Conservation (phyloP, 2,797 vertebrate species). For the Manis javanica region DNA sequence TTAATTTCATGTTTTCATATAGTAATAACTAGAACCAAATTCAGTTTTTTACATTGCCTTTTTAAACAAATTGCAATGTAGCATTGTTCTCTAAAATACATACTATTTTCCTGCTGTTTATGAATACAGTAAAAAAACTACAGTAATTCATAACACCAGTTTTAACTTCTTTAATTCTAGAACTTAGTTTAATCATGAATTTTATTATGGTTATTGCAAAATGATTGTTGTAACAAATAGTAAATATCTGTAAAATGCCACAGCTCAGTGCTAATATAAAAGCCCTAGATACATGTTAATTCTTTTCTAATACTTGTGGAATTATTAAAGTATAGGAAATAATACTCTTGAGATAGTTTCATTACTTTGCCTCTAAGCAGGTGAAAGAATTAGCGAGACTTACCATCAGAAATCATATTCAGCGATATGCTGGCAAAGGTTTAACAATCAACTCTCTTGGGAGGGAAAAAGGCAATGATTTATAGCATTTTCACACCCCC, state of each 20-base stretch:
- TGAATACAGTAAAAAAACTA: background rate
- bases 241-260: background rate
- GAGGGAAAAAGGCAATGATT: background rate
- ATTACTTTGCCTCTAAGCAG: background rate
- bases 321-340: background rate
- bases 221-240: background rate
- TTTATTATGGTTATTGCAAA: background rate
- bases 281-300: background rate
- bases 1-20: background rate
- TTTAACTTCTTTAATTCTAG: constrained; percentile 12
- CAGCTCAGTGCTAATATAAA: background rate
- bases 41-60: background rate
- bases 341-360: background rate
- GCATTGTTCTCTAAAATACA: background rate
- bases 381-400: background rate
- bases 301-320: background rate
- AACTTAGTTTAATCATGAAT: background rate
- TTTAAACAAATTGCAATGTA: constrained; percentile 8
- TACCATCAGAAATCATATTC: background rate
- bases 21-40: background rate
- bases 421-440: background rate
- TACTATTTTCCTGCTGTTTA: background rate
- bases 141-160: background rate
- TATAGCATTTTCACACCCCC: background rate
- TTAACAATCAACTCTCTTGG: background rate